These are phyloP conservation scores for Furcifer pardalis DNA, from an alignment of 2,797 vertebrate species.

Conservation along the genomic window DNA sequence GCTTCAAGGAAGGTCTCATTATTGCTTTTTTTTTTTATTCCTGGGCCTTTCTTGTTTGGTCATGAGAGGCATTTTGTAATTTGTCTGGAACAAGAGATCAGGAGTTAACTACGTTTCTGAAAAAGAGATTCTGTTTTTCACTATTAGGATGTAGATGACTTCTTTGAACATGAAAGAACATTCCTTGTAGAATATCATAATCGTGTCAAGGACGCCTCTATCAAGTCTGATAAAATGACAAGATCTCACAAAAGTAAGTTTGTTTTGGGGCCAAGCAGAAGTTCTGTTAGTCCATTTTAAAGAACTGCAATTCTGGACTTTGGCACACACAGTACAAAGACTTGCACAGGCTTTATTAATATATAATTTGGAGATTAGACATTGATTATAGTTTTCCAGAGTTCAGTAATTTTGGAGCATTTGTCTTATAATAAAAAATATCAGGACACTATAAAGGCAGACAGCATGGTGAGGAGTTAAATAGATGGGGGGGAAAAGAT, in stretches of 20 bases:
- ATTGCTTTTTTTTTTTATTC: background rate
- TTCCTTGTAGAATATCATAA: constrained; percentile 98
- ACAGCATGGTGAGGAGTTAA: background rate
- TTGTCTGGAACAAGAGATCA: background rate
- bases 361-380: background rate
- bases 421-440: background rate
- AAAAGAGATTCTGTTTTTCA: constrained; percentile 37
- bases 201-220: constrained; percentile 93
- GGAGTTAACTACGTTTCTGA: background rate
- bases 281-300: background rate
- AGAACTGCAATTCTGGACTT: background rate
- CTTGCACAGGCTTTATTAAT: background rate
- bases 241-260: constrained; percentile 96
- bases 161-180: constrained; percentile 98
- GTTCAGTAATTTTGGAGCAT: background rate
- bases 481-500: background rate
- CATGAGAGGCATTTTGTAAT: background rate
- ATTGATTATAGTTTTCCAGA: background rate
- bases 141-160: constrained; percentile 94
- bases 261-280: constrained; percentile 19
- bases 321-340: background rate
- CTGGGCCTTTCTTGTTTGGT: background rate
- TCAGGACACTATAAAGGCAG: background rate
- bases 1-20: background rate
- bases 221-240: constrained; percentile 97